Evolutionary conservation across 2,113 vertebrate species (phyloP).

Genomic region (Aviceda subcristata): DNA sequence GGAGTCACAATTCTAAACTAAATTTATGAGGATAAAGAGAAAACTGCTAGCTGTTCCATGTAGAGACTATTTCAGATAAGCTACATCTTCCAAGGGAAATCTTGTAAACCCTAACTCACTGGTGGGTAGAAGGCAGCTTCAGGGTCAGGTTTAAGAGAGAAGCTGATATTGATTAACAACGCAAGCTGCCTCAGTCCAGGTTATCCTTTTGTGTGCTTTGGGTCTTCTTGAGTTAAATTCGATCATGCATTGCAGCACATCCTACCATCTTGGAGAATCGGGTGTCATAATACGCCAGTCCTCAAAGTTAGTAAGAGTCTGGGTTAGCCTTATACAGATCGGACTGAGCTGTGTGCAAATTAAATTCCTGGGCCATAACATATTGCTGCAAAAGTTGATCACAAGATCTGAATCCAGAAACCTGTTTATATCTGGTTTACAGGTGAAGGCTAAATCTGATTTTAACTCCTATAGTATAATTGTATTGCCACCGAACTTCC

Average conservation of each 20-base stretch:
- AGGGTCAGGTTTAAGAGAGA: neutral
- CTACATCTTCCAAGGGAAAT: slow-evolving; percentile 7
- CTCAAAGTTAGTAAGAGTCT: neutral
- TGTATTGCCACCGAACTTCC: neutral
- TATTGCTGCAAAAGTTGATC: neutral
- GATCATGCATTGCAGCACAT: neutral
- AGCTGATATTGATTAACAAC: neutral
- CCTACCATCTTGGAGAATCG: neutral
- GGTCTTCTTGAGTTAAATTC: neutral
- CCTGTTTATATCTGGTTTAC: neutral
- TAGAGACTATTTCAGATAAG: neutral
- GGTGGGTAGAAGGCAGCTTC: neutral
- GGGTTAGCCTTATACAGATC: neutral
- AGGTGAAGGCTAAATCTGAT: neutral
- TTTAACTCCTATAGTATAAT: neutral
- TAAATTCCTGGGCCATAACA: neutral
- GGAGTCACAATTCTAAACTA: neutral
- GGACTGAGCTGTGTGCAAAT: neutral
- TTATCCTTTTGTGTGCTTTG: neutral
- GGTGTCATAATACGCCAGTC: neutral
- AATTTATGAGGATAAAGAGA: neutral
- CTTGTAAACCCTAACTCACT: neutral
- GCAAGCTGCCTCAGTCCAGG: neutral
- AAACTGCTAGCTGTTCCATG: neutral
- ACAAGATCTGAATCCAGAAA: neutral